Percentiles rank a stretch among this genome's conserved stretches.
phyloP scores from a whole-genome alignment of 2,888 invertebrate species.

The Netelia virgata region DNA sequence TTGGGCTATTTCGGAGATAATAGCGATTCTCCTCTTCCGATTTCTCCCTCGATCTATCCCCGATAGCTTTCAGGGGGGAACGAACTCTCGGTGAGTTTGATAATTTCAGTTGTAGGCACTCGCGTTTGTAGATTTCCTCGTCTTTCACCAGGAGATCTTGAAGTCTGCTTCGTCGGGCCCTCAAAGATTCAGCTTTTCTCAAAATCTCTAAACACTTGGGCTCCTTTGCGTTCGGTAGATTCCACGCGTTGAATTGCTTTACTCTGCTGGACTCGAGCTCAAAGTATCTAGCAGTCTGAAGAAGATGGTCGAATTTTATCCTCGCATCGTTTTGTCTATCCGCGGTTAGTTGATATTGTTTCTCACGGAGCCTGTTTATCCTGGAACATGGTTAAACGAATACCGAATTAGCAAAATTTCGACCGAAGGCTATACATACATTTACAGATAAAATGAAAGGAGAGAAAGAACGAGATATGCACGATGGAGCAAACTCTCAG shows the following conservation, averaged over 20 bases:
- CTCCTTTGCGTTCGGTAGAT: conserved; percentile 61
- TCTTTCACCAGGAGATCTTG: conserved; percentile 76
- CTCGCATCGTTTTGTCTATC: conserved; percentile 79
- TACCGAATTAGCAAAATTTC: no score
- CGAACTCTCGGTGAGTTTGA: conserved; percentile 61
- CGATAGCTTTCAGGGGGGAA: conserved; percentile 73
- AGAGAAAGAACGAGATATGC: not conserved
- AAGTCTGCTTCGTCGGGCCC: conserved; percentile 74
- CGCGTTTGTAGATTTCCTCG: conserved; percentile 73
- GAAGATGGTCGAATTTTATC: conserved; percentile 77
- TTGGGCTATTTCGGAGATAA: conserved; percentile 73
- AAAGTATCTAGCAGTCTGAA: conserved; percentile 79
- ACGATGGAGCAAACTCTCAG: not conserved
- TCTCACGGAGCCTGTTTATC: conserved; percentile 78
- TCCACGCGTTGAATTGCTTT: conserved; percentile 80
- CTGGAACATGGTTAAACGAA: conserved; percentile 68
- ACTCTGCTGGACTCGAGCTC: conserved; percentile 78
- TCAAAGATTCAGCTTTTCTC: conserved; percentile 74
- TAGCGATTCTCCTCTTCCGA: conserved; percentile 78
- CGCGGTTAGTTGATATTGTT: conserved; percentile 80
- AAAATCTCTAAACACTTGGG: conserved; percentile 71
- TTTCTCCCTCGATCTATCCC: conserved; percentile 75
- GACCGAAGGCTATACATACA: no score
- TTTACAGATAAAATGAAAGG: no score
- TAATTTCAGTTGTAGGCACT: conserved; percentile 71